Conservation (phyloP, 1,140 invertebrate species). For the Bombus pyrosoma region DNA sequence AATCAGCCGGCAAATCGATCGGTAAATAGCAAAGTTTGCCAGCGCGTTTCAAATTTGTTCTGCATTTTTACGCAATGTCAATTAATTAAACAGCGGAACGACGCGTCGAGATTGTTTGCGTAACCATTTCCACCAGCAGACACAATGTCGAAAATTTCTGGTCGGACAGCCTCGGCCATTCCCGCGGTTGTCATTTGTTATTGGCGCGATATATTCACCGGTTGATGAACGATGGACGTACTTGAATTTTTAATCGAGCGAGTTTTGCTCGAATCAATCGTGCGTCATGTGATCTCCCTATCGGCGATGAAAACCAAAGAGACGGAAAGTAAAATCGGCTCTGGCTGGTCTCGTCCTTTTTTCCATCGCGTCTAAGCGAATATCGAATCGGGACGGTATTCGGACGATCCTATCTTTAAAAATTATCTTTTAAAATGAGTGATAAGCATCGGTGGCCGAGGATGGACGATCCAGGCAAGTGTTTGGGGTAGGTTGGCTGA, state of each 20-base stretch:
- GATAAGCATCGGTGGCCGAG: constrained; percentile 3
- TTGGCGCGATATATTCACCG: not conserved
- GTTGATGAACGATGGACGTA: not conserved
- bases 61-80: constrained; percentile 3
- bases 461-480: not conserved
- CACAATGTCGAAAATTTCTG: not conserved
- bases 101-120: not conserved
- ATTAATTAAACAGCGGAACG: constrained; percentile 19
- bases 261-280: not conserved
- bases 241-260: constrained; percentile 8
- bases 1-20: not conserved
- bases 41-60: not conserved
- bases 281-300: no score
- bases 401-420: not conserved
- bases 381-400: not conserved
- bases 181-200: not conserved
- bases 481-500: constrained; percentile 29
- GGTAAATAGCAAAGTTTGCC: not conserved
- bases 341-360: no score
- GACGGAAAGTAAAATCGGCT: not conserved
- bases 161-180: not conserved
- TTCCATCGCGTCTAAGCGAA: not conserved
- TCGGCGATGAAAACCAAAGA: not conserved
- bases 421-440: constrained; percentile 26
- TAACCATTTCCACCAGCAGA: not conserved